Evolutionary conservation across 2,113 vertebrate species (phyloP).

Genomic region (Todiramphus chloris): DNA sequence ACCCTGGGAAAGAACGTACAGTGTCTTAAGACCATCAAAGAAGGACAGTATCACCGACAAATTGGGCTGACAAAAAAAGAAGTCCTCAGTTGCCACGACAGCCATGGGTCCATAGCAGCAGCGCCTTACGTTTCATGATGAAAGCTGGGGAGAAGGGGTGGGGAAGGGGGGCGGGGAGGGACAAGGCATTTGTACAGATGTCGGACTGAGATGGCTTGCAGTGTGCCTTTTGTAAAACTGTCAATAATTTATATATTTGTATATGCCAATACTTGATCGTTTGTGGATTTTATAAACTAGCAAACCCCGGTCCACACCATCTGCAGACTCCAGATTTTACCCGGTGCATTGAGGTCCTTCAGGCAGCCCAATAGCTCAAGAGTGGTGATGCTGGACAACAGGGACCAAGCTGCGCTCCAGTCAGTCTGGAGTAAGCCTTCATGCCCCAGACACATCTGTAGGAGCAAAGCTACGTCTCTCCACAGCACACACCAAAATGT

Average conservation of each 20-base stretch:
- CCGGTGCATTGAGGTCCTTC: not conserved
- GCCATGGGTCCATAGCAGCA: constrained; percentile 21
- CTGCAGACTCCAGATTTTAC: not conserved
- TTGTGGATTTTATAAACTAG: constrained; percentile 21
- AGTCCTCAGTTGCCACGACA: constrained; percentile 79
- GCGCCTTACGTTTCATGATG: constrained; percentile 65
- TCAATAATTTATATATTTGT: constrained; percentile 74
- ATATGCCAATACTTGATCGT: constrained; percentile 51
- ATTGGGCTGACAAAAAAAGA: constrained; percentile 82
- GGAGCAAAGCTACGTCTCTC: not conserved
- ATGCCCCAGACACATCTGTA: not conserved
- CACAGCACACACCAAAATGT: not conserved
- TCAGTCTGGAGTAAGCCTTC: not conserved
- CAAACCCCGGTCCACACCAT: accelerated
- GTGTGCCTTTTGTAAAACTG: constrained; percentile 68
- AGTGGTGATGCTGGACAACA: not conserved
- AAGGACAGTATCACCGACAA: constrained; percentile 88
- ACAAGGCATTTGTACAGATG: not conserved
- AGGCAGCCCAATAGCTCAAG: not conserved
- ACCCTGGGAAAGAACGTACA: constrained; percentile 76
- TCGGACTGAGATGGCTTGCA: constrained; percentile 37
- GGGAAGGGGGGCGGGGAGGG: not conserved
- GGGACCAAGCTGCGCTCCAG: not conserved
- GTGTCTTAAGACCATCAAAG: constrained; percentile 88
- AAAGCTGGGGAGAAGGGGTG: not conserved